These are phyloP conservation scores for Chrysomela aeneicollis DNA, from an alignment of 2,888 invertebrate genomes.

Conservation along the genomic window DNA sequence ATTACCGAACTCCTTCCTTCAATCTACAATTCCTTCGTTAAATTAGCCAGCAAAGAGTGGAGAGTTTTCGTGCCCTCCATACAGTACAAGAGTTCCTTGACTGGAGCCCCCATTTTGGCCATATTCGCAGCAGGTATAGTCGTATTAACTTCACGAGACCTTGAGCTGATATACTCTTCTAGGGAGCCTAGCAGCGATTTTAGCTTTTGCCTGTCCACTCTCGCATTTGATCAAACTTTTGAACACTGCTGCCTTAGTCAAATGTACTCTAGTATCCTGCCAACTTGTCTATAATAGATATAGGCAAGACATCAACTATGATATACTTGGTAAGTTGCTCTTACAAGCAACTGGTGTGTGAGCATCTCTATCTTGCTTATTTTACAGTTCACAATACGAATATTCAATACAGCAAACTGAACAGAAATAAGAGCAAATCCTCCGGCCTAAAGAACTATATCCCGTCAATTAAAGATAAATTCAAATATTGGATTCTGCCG, in stretches of 20 bases:
- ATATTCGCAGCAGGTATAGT: slow-evolving; percentile 68
- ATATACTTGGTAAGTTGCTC: slow-evolving; percentile 53
- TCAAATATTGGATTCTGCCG: slow-evolving; percentile 46
- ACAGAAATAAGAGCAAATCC: slow-evolving; percentile 35
- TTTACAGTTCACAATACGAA: slow-evolving; percentile 45
- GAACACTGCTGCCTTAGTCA: slow-evolving; percentile 66
- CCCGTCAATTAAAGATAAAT: slow-evolving; percentile 37
- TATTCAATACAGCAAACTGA: slow-evolving; percentile 56
- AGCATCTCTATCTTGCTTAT: background rate
- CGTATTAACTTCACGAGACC: background rate
- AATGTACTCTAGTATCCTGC: slow-evolving; percentile 53
- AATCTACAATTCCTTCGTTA: slow-evolving; percentile 65
- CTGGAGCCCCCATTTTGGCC: slow-evolving; percentile 71
- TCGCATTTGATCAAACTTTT: slow-evolving; percentile 69
- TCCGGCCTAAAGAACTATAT: slow-evolving; percentile 17
- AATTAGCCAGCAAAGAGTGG: slow-evolving; percentile 70
- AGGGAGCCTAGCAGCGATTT: slow-evolving; percentile 70
- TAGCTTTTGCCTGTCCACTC: slow-evolving; percentile 71
- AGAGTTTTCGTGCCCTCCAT: slow-evolving; percentile 69
- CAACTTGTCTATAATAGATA: slow-evolving; percentile 64
- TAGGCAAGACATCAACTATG: slow-evolving; percentile 66
- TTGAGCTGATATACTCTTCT: background rate
- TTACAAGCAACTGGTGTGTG: background rate
- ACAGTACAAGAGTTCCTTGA: slow-evolving; percentile 68
- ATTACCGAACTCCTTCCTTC: slow-evolving; percentile 69